Evolutionary conservation across 2,888 invertebrate species (phyloP), one percentile per base, ranked within the genome.

Genomic region (Aporophyla nigra): DNA sequence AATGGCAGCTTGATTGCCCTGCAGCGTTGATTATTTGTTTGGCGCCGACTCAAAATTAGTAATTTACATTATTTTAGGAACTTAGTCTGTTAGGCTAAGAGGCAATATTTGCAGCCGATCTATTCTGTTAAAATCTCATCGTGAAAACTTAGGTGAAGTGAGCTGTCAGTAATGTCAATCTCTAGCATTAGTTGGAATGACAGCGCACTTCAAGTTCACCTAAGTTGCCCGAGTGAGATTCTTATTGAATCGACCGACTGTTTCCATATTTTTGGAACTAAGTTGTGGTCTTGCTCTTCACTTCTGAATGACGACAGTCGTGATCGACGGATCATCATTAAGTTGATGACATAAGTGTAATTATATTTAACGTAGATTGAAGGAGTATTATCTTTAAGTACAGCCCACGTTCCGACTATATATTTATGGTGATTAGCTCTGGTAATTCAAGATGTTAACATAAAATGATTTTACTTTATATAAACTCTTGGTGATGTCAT

Each of bases 401-500:
- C 53, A 46, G n/a, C 83, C 65, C 61, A 72, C 81, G 56, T 70
- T 0, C 5, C n/a, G 16, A 62, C 14, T 33, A 43, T 27, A 51
- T 68, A 21, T 78, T 72, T 66, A 83, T 54, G 24, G 21, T 21
- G 63, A 46, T 21, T 33, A 51, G 43, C 46, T 14, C 33, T 56
- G 59, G 54, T 59, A 69, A 46, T 51, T 72, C n/a, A 69, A 40
- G 54, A 40, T 40, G 54, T 82, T 56, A 56, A 40, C 5, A 53
- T 78, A 69, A 49, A 67, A 5, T 59, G 58, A 51, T 59, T 51
- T 68, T 65, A 71, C 43, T 58, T 33, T 33, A 70, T 54, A 71
- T 84, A 82, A 62, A 59, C 21, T 27, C 9, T 58, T 49, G 62
- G 46, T 62, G 66, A 82, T 79, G 82, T 78, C 66, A 78, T 81